These are phyloP conservation scores for Hylomyscus alleni DNA, from an alignment of 2,797 vertebrate species.

Conservation along the genomic window DNA sequence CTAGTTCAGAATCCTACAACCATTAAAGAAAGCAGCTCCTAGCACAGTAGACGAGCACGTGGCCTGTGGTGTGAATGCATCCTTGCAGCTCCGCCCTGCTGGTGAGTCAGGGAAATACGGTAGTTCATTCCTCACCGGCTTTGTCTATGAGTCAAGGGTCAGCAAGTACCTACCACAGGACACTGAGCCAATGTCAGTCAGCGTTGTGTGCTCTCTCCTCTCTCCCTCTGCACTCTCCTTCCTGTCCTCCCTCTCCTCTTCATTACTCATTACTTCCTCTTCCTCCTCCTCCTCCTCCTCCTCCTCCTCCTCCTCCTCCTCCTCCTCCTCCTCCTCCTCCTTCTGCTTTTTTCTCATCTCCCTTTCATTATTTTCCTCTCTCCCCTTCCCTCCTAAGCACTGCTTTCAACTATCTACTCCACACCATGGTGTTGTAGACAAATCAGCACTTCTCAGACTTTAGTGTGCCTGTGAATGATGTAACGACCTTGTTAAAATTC, in stretches of 20 bases:
- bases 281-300: background rate
- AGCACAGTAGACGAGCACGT: background rate
- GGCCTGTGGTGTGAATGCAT: background rate
- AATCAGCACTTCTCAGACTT: background rate
- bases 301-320: no score
- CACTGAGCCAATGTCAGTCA: background rate
- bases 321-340: no score
- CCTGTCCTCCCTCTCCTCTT: no score
- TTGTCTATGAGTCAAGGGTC: background rate
- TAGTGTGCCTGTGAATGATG: background rate
- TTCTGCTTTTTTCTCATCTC: background rate
- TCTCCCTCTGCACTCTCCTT: background rate
- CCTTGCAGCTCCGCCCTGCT: background rate
- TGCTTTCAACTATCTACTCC: background rate
- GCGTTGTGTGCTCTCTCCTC: background rate
- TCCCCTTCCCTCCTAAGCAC: background rate
- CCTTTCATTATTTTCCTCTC: background rate
- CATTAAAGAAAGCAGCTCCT: background rate
- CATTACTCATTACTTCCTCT: background rate
- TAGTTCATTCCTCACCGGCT: background rate
- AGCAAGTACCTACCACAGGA: fast-evolving
- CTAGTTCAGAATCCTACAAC: background rate
- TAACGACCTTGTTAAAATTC: background rate
- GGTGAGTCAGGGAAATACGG: background rate
- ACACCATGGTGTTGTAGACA: background rate